Conservation (phyloP, 2,888 invertebrate species). For the Digitonthophagus gazella region DNA sequence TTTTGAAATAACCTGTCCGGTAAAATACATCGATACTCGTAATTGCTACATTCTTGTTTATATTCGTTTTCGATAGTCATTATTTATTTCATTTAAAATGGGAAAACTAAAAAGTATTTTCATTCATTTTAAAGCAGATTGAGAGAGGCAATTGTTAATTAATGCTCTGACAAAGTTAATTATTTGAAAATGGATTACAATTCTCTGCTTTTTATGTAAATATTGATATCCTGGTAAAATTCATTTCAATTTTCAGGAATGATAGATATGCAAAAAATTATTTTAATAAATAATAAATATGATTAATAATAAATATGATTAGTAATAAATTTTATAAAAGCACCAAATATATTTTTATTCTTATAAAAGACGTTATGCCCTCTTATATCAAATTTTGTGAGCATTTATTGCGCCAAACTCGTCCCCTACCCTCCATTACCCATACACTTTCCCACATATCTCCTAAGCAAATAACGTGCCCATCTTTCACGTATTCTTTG, state of each 20-base stretch:
- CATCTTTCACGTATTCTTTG: slow-evolving; percentile 3
- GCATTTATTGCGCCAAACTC: background rate
- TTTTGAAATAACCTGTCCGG: background rate
- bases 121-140: background rate
- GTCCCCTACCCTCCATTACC: background rate
- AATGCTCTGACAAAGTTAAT: background rate
- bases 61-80: background rate
- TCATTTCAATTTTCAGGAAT: background rate
- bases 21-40: background rate
- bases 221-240: background rate
- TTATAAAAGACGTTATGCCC: no score
- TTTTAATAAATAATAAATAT: no score
- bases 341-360: no score
- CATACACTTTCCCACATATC: background rate
- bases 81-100: background rate
- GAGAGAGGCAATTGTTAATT: background rate
- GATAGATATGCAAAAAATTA: no score
- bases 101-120: background rate
- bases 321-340: no score
- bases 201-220: background rate
- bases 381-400: background rate
- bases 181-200: background rate
- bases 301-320: no score
- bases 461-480: background rate
- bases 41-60: background rate